A percentile compares a stretch with the other conserved stretches of the same genome.
Conservation (phyloP, 2,113 vertebrate genomes). For the Eurystomus gularis region DNA sequence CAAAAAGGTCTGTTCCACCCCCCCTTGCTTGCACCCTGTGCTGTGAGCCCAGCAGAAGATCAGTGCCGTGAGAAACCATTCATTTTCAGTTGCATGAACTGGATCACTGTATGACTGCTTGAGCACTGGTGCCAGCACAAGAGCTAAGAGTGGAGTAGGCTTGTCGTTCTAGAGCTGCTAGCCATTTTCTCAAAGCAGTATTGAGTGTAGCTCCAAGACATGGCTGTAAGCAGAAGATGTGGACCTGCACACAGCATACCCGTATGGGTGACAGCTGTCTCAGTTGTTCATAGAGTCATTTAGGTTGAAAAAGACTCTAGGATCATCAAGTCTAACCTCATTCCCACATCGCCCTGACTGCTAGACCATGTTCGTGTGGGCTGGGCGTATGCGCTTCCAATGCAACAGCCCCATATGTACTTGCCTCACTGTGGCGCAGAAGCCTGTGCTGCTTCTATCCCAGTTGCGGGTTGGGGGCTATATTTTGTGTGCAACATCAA, state of each 20-base stretch:
- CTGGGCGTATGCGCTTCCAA: rapidly evolving
- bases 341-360: too few species aligned
- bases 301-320: too few species aligned
- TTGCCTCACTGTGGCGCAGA: not conserved
- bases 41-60: not conserved
- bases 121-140: too few species aligned
- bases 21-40: not conserved
- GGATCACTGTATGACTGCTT: not conserved
- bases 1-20: not conserved
- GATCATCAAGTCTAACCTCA: too few species aligned
- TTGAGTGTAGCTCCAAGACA: not conserved
- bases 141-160: not conserved
- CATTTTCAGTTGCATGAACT: not conserved
- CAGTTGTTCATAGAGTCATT: not conserved
- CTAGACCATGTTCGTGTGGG: too few species aligned
- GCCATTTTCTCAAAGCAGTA: not conserved
- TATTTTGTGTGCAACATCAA: not conserved
- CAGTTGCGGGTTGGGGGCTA: not conserved
- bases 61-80: rapidly evolving
- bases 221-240: not conserved
- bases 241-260: not conserved
- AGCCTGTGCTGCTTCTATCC: not conserved
- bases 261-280: not conserved
- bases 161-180: not conserved
- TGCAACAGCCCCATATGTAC: not conserved